Evolutionary conservation across 2,113 vertebrate genomes (phyloP).

Genomic region (Sylvia atricapilla): DNA sequence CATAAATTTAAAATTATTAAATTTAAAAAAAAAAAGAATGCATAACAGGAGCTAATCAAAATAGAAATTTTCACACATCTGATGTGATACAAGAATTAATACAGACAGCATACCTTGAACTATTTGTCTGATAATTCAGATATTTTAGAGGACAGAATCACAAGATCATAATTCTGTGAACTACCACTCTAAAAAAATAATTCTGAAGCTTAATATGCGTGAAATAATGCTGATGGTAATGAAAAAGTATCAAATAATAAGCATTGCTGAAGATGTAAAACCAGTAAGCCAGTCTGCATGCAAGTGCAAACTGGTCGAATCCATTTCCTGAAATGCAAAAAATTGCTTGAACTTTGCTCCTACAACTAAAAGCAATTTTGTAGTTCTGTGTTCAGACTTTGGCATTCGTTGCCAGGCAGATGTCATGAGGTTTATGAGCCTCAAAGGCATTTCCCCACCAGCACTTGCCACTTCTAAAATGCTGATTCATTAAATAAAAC

Average conservation of each 20-base stretch:
- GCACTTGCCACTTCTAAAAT: not conserved
- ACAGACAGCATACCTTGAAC: not conserved
- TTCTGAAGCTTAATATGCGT: not conserved
- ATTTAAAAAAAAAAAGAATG: not conserved
- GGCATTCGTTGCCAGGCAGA: not conserved
- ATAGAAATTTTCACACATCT: not conserved
- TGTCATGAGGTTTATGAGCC: not conserved
- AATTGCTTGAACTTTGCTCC: slow-evolving; percentile 35
- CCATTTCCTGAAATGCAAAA: not conserved
- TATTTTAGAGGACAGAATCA: not conserved
- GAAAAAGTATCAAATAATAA: not conserved
- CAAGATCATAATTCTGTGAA: not conserved
- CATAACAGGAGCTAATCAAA: not conserved
- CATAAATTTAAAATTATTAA: not conserved
- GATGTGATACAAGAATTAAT: not conserved
- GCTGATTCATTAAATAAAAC: slow-evolving; percentile 19
- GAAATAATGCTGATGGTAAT: not conserved
- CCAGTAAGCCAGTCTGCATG: not conserved
- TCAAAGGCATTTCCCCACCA: not conserved
- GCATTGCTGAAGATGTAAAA: not conserved
- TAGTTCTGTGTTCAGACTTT: slow-evolving; percentile 4
- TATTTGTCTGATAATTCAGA: not conserved
- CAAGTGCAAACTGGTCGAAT: slow-evolving; percentile 18
- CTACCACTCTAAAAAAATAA: not conserved
- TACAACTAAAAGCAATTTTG: not conserved